Base-by-base conservation (phyloP, 2,888 invertebrate species). In the Crioceris asparagi region DNA sequence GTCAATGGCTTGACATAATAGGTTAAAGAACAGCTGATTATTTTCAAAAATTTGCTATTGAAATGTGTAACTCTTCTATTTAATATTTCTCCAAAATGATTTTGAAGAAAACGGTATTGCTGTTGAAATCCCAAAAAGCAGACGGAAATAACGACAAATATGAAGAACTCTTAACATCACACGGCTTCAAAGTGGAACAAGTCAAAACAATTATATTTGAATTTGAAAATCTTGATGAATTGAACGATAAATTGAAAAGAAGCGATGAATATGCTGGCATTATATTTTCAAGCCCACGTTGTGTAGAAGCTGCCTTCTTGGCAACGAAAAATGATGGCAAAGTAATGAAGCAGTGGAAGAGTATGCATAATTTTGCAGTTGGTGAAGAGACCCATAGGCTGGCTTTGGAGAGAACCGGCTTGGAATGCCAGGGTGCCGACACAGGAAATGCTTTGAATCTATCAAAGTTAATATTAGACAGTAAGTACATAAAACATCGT, bases 241-340 rank as follows among this genome's bases (percentile, higher is more conserved):
- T 74, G 37, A 55, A 47, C 7, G 50, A 55, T 16, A 68, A 67
- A 53, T 48, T 74, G n/a, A 43, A 57, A 35, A 58, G 59, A 27
- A 63, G 66, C 12, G 60, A 65, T 33, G 52, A 61, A 23, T 74
- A 68, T 55, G 61, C 63, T 31, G 74, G 66, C 18, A 53, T 74
- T 17, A 62, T 74, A 3, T 69, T 75, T 37, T 71, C 72, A 2
- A 74, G 74, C 51, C 73, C 73, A 2, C 60, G 75, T 18, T 70
- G 71, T 49, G 68, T 74, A 7, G 61, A 66, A 45, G 71, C 71
- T 3, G 62, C 67, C 2, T 52, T 56, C 27, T 56, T 65, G 47
- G 62, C 70, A 10, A 47, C 66, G 41, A 30, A 39, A 6, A 56
- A 60, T 40, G 51, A 56, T 29, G 19, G 16, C 27, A 17, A 26